phyloP scores from a whole-genome alignment of 2,888 invertebrate genomes.

The Gnatocerus cornutus region DNA sequence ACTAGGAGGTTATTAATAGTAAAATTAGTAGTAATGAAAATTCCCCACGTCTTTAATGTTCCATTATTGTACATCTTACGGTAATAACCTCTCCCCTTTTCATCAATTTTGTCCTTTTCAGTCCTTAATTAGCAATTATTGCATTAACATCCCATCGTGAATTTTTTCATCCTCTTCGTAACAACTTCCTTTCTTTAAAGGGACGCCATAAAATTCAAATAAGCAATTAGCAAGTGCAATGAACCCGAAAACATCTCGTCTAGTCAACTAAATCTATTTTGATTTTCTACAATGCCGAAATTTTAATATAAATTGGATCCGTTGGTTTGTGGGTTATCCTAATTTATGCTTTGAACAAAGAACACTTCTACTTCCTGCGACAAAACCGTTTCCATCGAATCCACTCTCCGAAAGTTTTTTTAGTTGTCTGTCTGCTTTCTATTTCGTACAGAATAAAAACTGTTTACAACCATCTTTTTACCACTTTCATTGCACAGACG shows the following conservation, averaged over 20 bases:
- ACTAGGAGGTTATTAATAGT: too few relatives aligned
- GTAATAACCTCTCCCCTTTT: too few relatives aligned
- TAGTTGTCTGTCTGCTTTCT: constrained; percentile 17
- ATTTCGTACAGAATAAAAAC: constrained; percentile 14
- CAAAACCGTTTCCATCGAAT: constrained; percentile 27
- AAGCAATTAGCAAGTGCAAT: constrained; percentile 1
- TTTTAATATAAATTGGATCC: constrained; percentile 17
- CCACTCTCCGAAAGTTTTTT: constrained; percentile 6
- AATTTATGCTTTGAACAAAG: constrained; percentile 23
- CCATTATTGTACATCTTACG: too few relatives aligned
- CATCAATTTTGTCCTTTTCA: too few relatives aligned
- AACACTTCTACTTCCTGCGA: constrained; percentile 26
- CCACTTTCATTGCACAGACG: constrained; percentile 9
- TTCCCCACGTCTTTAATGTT: too few relatives aligned
- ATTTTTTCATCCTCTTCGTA: too few relatives aligned
- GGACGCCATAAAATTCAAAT: constrained; percentile 8
- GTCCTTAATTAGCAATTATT: too few relatives aligned
- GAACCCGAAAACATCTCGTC: constrained; percentile 3
- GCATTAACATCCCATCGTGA: too few relatives aligned
- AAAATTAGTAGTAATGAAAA: too few relatives aligned
- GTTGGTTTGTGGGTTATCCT: constrained; percentile 15
- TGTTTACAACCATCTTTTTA: constrained; percentile 14
- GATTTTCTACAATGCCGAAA: constrained; percentile 1
- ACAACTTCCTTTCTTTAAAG: neutral
- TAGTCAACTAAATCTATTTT: constrained; percentile 4